These are phyloP conservation scores for Azemiops feae DNA, from an alignment of 2,113 vertebrate species.

Conservation along the genomic window DNA sequence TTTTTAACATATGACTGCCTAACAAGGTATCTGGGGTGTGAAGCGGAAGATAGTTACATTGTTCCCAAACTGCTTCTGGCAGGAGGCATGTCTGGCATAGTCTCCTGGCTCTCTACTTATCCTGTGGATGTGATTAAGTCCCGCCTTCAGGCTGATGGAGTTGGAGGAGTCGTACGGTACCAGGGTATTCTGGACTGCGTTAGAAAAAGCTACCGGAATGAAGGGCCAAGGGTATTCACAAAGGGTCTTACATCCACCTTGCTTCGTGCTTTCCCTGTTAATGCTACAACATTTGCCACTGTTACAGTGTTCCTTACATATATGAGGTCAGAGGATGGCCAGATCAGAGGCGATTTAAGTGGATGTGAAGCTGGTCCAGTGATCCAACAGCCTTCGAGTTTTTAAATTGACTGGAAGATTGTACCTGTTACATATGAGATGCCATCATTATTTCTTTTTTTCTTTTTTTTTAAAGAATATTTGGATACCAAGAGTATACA, in stretches of 20 bases:
- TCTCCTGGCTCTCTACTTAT: constrained; percentile 94
- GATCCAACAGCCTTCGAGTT: constrained; percentile 80
- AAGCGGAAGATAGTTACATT: constrained; percentile 81
- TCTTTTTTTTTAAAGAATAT: not conserved
- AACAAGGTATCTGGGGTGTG: constrained; percentile 85
- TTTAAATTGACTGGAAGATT: constrained; percentile 64
- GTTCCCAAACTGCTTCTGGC: constrained; percentile 94
- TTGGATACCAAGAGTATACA: constrained; percentile 28
- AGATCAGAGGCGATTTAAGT: constrained; percentile 30
- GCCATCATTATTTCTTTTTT: rapidly evolving
- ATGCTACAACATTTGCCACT: constrained; percentile 92
- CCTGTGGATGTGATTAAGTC: constrained; percentile 96
- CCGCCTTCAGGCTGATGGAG: constrained; percentile 89
- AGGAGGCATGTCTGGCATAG: constrained; percentile 88
- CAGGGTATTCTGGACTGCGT: constrained; percentile 85
- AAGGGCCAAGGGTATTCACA: constrained; percentile 91
- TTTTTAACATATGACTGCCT: constrained; percentile 90
- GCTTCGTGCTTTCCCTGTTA: constrained; percentile 93
- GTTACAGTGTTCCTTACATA: constrained; percentile 91
- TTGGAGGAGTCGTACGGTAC: constrained; percentile 82
- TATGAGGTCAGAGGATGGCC: constrained; percentile 69
- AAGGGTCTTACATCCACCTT: constrained; percentile 92
- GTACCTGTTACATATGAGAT: not conserved
- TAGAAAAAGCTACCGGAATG: constrained; percentile 81
- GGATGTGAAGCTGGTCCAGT: constrained; percentile 74